Evolutionary conservation across 2,113 vertebrate genomes (phyloP).

Genomic region (Falcunculus frontatus): DNA sequence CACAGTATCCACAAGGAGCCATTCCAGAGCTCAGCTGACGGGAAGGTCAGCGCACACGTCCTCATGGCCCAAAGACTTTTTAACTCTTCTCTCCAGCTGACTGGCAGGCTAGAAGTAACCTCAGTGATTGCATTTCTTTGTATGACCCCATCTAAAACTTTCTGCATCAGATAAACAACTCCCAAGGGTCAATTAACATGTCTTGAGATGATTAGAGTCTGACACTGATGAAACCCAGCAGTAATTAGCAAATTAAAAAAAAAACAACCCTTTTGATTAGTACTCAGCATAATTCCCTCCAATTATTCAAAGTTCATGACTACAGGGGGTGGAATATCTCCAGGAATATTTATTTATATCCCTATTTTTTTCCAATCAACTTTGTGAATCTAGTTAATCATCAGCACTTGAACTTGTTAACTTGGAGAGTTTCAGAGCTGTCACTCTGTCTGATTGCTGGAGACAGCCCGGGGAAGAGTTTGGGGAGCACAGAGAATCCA

Average conservation of each 20-base stretch:
- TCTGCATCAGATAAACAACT: conserved; percentile 64
- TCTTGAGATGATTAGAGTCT: conserved; percentile 83
- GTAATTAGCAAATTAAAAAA: conserved; percentile 82
- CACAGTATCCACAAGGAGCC: fast-evolving
- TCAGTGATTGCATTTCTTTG: conserved; percentile 45
- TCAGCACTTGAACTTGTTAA: conserved; percentile 69
- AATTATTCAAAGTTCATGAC: conserved; percentile 88
- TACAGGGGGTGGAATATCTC: conserved; percentile 80
- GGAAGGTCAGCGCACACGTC: not conserved
- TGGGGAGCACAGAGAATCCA: conserved; percentile 16
- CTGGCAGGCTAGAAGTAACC: conserved; percentile 23
- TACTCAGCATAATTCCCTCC: conserved; percentile 83
- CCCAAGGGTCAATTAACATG: conserved; percentile 82
- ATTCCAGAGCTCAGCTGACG: not conserved
- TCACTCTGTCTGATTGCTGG: conserved; percentile 64
- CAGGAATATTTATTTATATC: conserved; percentile 85
- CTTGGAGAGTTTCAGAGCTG: conserved; percentile 43
- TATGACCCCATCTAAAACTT: conserved; percentile 63
- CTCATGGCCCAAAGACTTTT: not conserved
- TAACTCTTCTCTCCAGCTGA: not conserved
- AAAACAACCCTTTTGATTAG: conserved; percentile 77
- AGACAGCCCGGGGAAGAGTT: conserved; percentile 19
- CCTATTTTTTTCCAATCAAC: conserved; percentile 74
- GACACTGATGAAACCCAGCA: conserved; percentile 82
- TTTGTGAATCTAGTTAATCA: conserved; percentile 75